Evolutionary conservation across 2,888 invertebrate species (phyloP), one percentile per base, ranked within the genome.

Genomic region (Eupithecia vulgata): DNA sequence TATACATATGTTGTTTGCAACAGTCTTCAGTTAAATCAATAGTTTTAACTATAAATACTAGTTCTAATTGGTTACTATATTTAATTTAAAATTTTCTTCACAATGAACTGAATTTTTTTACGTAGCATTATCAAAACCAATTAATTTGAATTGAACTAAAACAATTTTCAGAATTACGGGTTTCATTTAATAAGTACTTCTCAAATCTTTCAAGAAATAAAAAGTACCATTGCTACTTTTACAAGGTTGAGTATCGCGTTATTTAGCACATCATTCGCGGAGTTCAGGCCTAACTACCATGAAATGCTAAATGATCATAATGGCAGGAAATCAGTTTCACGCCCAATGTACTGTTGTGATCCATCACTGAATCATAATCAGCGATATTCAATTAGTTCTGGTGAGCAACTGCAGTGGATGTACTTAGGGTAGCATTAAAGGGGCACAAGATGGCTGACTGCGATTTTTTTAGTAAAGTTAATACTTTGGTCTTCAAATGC

Each of bases 311-410:
- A 72, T 75, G 67, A 35, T 67, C 52, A 71, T 70, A 67, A 72
- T 67, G 37, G 10, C 67, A 37, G 72, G 59, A 75, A 75, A 75
- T 75, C 65, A 48, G 75, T 61, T 72, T 68, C 65, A 75, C 65
- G 70, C 72, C 57, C 48, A 72, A 72, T 72, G 45, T 75, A 69
- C 61, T 74, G 12, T 62, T 69, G 70, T 67, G 72, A 72, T 72
- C 72, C 37, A 72, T 75, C 75, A 70, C 67, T 48, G 62, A 64
- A 67, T 75, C 72, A 70, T 72, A 67, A 75, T 72, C 75, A 75
- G 75, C 15, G 15, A 71, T 72, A 67, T 72, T 72, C 72, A 72
- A 75, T 75, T 72, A 72, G 70, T 70, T 67, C 67, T 70, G 48
- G 48, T 70, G 64, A 62, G 62, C 66, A 68, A 70, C 59, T 72